These are phyloP conservation scores for Passer domesticus DNA, from an alignment of 2,113 vertebrate genomes.

Conservation along the genomic window DNA sequence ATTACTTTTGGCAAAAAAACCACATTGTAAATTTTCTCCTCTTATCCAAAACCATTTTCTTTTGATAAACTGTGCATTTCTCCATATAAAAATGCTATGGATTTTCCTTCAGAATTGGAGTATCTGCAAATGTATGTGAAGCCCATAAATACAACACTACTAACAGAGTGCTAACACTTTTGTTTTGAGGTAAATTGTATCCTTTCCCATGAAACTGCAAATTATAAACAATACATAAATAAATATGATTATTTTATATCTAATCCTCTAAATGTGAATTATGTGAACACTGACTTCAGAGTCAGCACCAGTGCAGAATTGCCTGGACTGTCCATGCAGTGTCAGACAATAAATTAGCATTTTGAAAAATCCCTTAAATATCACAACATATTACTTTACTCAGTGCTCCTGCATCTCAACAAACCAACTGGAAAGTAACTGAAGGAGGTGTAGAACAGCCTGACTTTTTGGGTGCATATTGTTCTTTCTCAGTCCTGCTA, in stretches of 20 bases:
- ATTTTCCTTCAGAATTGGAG: background rate
- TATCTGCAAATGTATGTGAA: background rate
- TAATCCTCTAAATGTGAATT: background rate
- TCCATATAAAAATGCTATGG: background rate
- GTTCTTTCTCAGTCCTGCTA: background rate
- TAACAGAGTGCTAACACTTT: background rate
- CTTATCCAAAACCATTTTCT: background rate
- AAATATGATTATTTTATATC: background rate
- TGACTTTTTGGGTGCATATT: fast-evolving
- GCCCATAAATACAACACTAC: background rate
- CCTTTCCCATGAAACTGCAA: background rate
- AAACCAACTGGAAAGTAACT: background rate
- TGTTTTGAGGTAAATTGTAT: background rate
- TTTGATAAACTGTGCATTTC: background rate
- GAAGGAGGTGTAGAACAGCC: background rate
- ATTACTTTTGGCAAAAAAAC: background rate
- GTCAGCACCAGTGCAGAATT: background rate
- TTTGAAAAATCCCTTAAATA: background rate
- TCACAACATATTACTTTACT: background rate
- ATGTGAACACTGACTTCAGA: background rate
- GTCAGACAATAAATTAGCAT: background rate
- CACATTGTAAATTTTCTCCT: background rate
- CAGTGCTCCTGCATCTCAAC: background rate
- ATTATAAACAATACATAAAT: background rate
- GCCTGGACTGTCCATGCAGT: background rate